Percentiles rank a stretch among this genome's conserved stretches.
Evolutionary conservation across 2,113 vertebrate genomes (phyloP).

Genomic region (Chascanopsetta lugubris): DNA sequence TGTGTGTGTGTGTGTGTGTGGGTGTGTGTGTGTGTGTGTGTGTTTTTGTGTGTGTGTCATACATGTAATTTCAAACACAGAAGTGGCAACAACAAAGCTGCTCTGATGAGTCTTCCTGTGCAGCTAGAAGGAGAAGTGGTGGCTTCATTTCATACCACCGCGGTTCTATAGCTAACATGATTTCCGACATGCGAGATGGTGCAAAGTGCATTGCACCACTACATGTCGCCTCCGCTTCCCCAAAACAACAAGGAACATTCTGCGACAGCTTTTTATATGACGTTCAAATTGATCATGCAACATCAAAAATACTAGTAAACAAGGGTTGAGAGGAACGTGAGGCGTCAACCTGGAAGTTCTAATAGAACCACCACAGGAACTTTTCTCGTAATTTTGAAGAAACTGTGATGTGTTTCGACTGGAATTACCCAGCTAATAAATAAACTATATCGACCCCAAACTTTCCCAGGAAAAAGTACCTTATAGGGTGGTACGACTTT

Average conservation of each 20-base stretch:
- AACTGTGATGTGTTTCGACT: too few species aligned
- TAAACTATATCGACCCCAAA: too few species aligned
- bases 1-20: too few species aligned
- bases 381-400: too few species aligned
- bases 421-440: too few species aligned
- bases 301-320: background rate
- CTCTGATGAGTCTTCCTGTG: conserved; percentile 51
- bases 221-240: conserved; percentile 44
- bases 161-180: conserved; percentile 48
- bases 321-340: background rate
- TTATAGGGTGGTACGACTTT: too few species aligned
- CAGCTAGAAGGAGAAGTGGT: conserved; percentile 72
- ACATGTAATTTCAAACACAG: conserved; percentile 55
- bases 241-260: conserved; percentile 13
- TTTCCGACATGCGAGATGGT: conserved; percentile 61
- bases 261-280: conserved; percentile 1
- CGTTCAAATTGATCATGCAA: background rate
- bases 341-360: too few species aligned
- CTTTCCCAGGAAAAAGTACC: too few species aligned
- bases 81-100: conserved; percentile 64
- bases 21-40: too few species aligned
- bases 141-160: conserved; percentile 47
- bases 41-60: conserved; percentile 10
- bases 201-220: conserved; percentile 62
- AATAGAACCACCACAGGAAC: too few species aligned